phyloP scores from a whole-genome alignment of 2,797 vertebrate species.

The Semaprochilodus insignis region DNA sequence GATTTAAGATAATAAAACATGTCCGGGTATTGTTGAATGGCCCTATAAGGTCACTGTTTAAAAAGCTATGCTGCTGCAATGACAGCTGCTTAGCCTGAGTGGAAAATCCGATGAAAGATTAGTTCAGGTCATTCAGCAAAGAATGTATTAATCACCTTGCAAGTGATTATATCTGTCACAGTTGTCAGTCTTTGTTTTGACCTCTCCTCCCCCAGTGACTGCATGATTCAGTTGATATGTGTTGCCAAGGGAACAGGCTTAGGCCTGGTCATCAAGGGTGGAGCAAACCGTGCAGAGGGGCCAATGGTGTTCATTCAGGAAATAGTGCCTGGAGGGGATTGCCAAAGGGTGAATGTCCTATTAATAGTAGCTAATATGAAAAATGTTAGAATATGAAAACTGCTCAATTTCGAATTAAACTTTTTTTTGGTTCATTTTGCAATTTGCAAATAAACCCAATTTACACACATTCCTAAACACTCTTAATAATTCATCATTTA shows the following conservation, averaged over 20 bases:
- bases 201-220: constrained; percentile 77
- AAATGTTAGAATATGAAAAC: not conserved
- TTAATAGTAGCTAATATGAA: not conserved
- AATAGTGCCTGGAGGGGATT: constrained; percentile 90
- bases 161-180: constrained; percentile 47
- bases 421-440: not conserved
- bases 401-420: too few relatives aligned
- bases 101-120: constrained; percentile 49
- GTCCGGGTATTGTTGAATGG: constrained; percentile 17
- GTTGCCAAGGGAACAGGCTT: constrained; percentile 87
- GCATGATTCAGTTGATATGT: constrained; percentile 89
- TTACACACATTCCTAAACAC: not conserved
- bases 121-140: constrained; percentile 45
- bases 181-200: constrained; percentile 50
- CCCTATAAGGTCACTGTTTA: constrained; percentile 15
- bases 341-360: constrained; percentile 86
- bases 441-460: not conserved
- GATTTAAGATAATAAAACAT: not conserved
- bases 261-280: constrained; percentile 89
- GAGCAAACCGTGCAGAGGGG: constrained; percentile 88
- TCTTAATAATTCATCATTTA: not conserved
- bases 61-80: constrained; percentile 22
- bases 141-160: constrained; percentile 33
- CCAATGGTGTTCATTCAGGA: constrained; percentile 93
- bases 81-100: constrained; percentile 26